These are phyloP conservation scores for Littorina saxatilis DNA, from an alignment of 1,140 invertebrate genomes.

Conservation along the genomic window DNA sequence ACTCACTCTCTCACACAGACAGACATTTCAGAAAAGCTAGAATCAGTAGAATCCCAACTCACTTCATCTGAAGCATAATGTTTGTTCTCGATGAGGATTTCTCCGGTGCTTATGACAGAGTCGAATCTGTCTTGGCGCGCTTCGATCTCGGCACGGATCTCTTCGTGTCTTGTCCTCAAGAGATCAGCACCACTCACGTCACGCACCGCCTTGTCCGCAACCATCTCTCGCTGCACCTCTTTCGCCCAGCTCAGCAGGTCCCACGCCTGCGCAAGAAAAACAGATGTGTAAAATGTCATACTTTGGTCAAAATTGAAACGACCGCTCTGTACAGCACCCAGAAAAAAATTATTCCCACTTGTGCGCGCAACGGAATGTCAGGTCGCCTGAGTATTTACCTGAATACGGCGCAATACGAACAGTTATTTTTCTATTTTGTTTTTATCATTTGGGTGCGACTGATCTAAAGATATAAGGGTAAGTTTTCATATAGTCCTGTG, in stretches of 20 bases:
- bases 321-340: too few relatives aligned
- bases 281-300: conserved; percentile 25
- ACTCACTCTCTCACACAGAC: too few relatives aligned
- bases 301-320: too few relatives aligned
- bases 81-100: conserved; percentile 85
- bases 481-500: too few relatives aligned
- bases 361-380: too few relatives aligned
- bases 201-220: conserved; percentile 86
- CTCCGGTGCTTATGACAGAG: conserved; percentile 86
- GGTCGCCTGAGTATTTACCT: too few relatives aligned
- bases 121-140: conserved; percentile 92
- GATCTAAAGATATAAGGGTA: too few relatives aligned
- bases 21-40: too few relatives aligned
- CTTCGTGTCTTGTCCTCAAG: conserved; percentile 89
- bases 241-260: conserved; percentile 93
- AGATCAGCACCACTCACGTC: conserved; percentile 94
- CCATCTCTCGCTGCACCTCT: conserved; percentile 87
- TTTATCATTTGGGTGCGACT: too few relatives aligned
- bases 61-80: conserved; percentile 86
- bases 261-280: conserved; percentile 88
- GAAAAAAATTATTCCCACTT: too few relatives aligned
- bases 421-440: too few relatives aligned
- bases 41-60: conserved; percentile 52
- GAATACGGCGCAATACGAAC: too few relatives aligned
- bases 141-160: conserved; percentile 95